phyloP scores from a whole-genome alignment of 2,888 invertebrate species.

The Enoplolaimus lenunculus region DNA sequence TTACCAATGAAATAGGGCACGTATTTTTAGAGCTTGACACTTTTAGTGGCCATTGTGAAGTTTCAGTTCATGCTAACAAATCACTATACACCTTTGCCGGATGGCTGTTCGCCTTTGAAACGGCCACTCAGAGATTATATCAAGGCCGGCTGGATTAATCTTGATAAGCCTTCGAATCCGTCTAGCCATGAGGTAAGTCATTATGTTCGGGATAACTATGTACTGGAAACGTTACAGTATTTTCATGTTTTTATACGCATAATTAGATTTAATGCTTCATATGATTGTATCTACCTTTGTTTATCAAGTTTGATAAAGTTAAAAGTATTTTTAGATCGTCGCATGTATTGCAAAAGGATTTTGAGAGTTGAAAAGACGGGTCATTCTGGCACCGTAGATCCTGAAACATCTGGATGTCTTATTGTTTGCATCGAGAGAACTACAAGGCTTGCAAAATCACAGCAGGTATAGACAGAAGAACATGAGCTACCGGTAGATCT shows the following conservation, averaged over 20 bases:
- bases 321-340: too few species aligned
- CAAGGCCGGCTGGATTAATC: conserved; percentile 73
- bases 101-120: conserved; percentile 80
- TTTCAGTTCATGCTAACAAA: conserved; percentile 84
- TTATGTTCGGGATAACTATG: conserved; percentile 56
- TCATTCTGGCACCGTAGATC: conserved; percentile 96
- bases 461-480: conserved; percentile 99
- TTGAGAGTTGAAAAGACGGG: conserved; percentile 93
- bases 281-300: too few species aligned
- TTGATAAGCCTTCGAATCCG: conserved; percentile 97
- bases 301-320: too few species aligned
- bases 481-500: too few species aligned
- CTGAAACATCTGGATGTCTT: conserved; percentile 72
- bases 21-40: conserved; percentile 60
- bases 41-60: conserved; percentile 83
- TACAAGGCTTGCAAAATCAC: conserved; percentile 89
- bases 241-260: too few species aligned
- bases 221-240: background rate
- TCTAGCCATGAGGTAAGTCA: conserved; percentile 98
- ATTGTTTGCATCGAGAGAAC: conserved; percentile 95
- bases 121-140: conserved; percentile 74
- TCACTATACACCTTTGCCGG: conserved; percentile 86
- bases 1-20: too few species aligned
- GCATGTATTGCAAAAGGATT: conserved; percentile 97
- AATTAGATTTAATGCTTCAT: too few species aligned